Base-by-base conservation (phyloP, 2,797 vertebrate genomes). In the Lepilemur septentrionalis region DNA sequence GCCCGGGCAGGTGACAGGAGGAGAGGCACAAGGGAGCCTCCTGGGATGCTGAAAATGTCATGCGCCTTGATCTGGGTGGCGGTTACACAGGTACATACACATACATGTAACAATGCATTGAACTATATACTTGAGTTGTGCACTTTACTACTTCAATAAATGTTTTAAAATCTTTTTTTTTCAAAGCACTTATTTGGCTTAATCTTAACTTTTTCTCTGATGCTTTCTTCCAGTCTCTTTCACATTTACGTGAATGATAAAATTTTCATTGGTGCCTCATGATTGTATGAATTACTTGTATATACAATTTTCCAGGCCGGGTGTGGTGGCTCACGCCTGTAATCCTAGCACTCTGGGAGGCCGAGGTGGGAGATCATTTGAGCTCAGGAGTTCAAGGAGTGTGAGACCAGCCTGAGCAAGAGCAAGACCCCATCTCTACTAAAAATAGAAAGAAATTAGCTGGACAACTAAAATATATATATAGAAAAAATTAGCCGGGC, bases 131-230 rank as follows among this genome's bases (percentile, higher is more conserved):
- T 43, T 59, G 59, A 59, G 13, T 18, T 72, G 41, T 61, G 52
- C 50, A 55, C 75, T 92, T 69, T 38, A 52, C 23, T 59, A 30
- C n/a, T 59, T 82, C 79, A 72, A 89, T 52, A 73, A 48, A 75
- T 78, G 69, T 48, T 87, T 73, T 76, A 80, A 65, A 65, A 28
- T 23, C 30, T 8, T 28, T 46, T 35, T n/a, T 76, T 86, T 92
- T 52, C 50, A 84, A 88, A 95, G 59, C n/a, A 59, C n/a, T 93
- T 82, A 82, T 30, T 88, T 87, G 46, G 75, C 10, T 41, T 89
- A 67, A 48, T 67, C 11, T 81, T 83, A 76, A 46, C 35, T 41
- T 83, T 91, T 81, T 61, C 67, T 96, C 57, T 86, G 59, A 41
- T 12, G 14, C 15, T 63, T n/a, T 91, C 28, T 70, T 89, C 28